Evolutionary conservation across 2,113 vertebrate species (phyloP), one percentile per base, ranked within the genome.

Genomic region (Greenwoodochromis staneri): DNA sequence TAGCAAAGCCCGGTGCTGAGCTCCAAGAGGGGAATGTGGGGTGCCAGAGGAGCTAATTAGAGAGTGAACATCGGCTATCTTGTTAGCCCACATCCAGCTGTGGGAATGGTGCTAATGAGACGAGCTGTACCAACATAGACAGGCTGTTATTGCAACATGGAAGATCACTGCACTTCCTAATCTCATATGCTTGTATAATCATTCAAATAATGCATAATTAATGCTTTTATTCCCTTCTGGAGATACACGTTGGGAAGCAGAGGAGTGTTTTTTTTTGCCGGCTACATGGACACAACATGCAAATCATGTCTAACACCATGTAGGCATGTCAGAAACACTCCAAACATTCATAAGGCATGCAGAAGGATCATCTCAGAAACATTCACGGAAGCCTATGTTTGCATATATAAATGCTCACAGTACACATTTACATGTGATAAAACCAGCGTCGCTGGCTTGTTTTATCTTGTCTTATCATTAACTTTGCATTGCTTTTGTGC

Each of bases 21-120:
- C 90, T 93, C 57, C 21, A 36, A 88, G 82, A 90, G 63, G 90
- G 88, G 86, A 85, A 91, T 66, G 88, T 42, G 14, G 90, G 87
- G 95, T 90, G 89, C 91, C 95, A 95, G 93, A 95, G 95, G 94
- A 94, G 91, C 93, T 93, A 93, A 95, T 96, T 96, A 95, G 87
- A 86, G 93, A 87, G 87, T 31, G 91, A 93, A 88, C 59, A 85
- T 85, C 53, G 80, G 90, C 93, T 91, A 92, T 93, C 91, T 95
- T 91, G 93, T 92, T 94, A 94, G 92, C 92, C 89, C 84, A 85
- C 88, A 91, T 94, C 92, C 92, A 94, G 94, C 94, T 89, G 92
- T 92, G 95, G 92, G 94, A 95, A 84, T 86, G 91, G 91, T 80
- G 80, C 92, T 95, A 95, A 96, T 93, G 95, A 95, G 95, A 93